A percentile compares a stretch with the other conserved stretches of the same genome.
phyloP scores from a whole-genome alignment of 2,888 invertebrate species.

The Parnassius mnemosyne region DNA sequence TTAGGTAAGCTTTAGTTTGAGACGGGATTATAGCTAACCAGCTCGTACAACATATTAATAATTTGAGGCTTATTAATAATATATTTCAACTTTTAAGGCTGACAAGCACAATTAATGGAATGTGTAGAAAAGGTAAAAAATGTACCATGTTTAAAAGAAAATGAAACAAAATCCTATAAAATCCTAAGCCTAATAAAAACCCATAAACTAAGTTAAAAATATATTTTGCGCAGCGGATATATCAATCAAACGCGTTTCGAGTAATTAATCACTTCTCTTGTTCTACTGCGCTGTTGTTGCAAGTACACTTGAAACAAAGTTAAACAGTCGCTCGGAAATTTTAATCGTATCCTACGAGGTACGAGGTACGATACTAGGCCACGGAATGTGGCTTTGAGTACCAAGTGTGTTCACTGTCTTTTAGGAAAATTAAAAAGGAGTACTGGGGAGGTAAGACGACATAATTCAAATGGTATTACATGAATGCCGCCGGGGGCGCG shows the following conservation, averaged over 20 bases:
- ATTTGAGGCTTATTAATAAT: too few species aligned
- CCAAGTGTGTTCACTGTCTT: neutral
- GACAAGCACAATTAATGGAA: too few species aligned
- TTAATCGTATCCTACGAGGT: neutral
- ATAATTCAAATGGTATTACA: slow-evolving; percentile 55
- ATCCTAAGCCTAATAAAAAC: too few species aligned
- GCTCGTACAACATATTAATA: too few species aligned
- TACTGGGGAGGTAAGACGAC: slow-evolving; percentile 34
- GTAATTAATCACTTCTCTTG: slow-evolving; percentile 12
- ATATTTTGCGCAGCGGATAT: too few species aligned
- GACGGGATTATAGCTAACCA: too few species aligned
- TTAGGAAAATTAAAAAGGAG: slow-evolving; percentile 19
- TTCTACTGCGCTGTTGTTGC: slow-evolving; percentile 2
- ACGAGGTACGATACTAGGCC: neutral
- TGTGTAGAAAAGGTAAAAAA: too few species aligned
- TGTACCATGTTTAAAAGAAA: too few species aligned
- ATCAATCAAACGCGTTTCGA: neutral
- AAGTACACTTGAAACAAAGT: neutral
- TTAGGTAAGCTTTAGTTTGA: too few species aligned
- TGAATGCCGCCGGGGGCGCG: slow-evolving; percentile 46
- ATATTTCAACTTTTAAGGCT: too few species aligned
- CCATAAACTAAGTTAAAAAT: too few species aligned
- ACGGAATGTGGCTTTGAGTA: neutral
- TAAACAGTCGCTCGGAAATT: slow-evolving; percentile 1
- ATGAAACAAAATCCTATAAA: too few species aligned